These are phyloP conservation scores for Balearica regulorum DNA, from an alignment of 2,797 vertebrate species.

Conservation along the genomic window DNA sequence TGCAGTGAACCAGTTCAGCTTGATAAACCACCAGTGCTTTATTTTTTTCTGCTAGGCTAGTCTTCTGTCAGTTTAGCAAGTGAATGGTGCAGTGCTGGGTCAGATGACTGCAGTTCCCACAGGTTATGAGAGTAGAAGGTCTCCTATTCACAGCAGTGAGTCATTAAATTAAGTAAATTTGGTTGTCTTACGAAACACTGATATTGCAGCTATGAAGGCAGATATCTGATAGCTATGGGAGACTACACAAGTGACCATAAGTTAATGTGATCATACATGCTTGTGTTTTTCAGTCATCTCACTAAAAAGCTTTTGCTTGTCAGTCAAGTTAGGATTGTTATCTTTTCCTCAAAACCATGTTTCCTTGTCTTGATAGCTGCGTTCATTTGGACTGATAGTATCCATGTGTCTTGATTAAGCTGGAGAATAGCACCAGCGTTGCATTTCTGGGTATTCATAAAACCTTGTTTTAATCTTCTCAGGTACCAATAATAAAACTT, in stretches of 20 bases:
- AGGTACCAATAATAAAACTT: constrained; percentile 99
- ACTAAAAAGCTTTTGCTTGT: not conserved
- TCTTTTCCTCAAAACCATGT: not conserved
- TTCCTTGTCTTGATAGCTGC: not conserved
- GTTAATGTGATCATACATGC: not conserved
- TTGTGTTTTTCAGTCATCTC: not conserved
- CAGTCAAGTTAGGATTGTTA: not conserved
- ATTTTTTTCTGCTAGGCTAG: not conserved
- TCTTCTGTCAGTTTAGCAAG: not conserved
- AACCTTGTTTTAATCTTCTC: constrained; percentile 21
- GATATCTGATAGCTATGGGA: not conserved
- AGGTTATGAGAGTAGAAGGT: not conserved
- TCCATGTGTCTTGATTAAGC: not conserved
- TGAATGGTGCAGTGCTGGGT: not conserved
- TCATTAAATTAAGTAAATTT: not conserved
- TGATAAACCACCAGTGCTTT: not conserved
- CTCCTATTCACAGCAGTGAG: not conserved
- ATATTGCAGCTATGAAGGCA: not conserved
- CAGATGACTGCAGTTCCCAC: not conserved
- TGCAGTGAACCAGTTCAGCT: not conserved
- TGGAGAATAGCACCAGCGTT: not conserved
- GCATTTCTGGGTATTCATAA: not conserved
- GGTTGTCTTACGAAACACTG: not conserved
- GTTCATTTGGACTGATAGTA: not conserved
- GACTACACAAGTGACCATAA: not conserved